Evolutionary conservation across 2,797 vertebrate species (phyloP).

Genomic region (Anas bahamensis): DNA sequence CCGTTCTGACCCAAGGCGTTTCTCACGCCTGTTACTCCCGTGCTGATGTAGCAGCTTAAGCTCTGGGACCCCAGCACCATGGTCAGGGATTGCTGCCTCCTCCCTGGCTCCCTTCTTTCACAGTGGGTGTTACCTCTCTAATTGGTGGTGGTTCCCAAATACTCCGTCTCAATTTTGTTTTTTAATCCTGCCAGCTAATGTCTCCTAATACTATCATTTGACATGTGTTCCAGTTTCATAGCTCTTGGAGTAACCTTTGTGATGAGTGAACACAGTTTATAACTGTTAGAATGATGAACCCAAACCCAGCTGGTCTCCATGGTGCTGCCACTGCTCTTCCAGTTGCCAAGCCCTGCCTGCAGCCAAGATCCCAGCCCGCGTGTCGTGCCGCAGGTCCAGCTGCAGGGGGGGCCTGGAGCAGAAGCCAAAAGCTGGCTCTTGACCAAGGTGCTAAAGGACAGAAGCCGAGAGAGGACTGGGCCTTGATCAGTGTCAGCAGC

Average conservation of each 20-base stretch:
- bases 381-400: background rate
- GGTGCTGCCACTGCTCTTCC: background rate
- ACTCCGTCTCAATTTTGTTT: background rate
- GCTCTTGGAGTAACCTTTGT: background rate
- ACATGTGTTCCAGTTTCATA: background rate
- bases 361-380: background rate
- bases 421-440: background rate
- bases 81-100: no score
- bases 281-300: background rate
- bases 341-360: background rate
- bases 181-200: background rate
- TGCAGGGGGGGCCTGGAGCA: conserved; percentile 18
- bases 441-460: background rate
- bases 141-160: background rate
- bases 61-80: no score
- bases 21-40: no score
- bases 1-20: no score
- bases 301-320: background rate
- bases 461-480: background rate
- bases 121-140: background rate
- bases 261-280: background rate
- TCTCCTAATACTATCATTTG: background rate
- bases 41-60: no score
- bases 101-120: background rate
- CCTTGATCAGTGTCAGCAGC: background rate